Percentiles rank a stretch among this genome's conserved stretches.
Conservation (phyloP, 2,888 invertebrate species). For the Acholoe squamosa region DNA sequence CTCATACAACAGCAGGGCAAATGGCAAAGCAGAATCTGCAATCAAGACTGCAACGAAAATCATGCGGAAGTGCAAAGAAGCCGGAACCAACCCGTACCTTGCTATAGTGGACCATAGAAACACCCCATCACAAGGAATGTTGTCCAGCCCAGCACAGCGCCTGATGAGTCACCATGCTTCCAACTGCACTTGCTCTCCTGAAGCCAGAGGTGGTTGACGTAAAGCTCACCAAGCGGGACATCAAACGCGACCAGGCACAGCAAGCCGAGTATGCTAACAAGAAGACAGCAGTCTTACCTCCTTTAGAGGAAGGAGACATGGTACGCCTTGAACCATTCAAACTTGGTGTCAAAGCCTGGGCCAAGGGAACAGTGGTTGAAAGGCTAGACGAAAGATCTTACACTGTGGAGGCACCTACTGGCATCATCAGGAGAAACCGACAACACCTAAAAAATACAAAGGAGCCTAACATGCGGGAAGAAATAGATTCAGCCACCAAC, state of each 20-base stretch:
- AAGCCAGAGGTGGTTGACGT: background rate
- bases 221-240: background rate
- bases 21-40: constrained; percentile 29
- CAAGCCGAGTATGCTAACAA: background rate
- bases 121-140: constrained; percentile 32
- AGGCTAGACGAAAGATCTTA: background rate
- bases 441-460: background rate
- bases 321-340: background rate
- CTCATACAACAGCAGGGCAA: background rate
- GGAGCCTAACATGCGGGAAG: background rate
- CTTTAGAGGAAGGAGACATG: background rate
- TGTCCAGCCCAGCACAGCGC: constrained; percentile 25
- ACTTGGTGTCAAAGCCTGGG: background rate
- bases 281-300: background rate
- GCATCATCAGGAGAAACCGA: background rate
- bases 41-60: constrained; percentile 11
- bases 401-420: background rate
- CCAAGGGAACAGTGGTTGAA: background rate
- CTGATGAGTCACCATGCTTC: constrained; percentile 18
- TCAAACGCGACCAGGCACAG: background rate
- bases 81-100: background rate
- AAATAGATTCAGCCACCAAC: background rate
- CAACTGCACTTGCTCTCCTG: background rate
- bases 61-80: background rate
- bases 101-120: constrained; percentile 14